phyloP scores from a whole-genome alignment of 2,113 vertebrate genomes.

The Cisticola juncidis region DNA sequence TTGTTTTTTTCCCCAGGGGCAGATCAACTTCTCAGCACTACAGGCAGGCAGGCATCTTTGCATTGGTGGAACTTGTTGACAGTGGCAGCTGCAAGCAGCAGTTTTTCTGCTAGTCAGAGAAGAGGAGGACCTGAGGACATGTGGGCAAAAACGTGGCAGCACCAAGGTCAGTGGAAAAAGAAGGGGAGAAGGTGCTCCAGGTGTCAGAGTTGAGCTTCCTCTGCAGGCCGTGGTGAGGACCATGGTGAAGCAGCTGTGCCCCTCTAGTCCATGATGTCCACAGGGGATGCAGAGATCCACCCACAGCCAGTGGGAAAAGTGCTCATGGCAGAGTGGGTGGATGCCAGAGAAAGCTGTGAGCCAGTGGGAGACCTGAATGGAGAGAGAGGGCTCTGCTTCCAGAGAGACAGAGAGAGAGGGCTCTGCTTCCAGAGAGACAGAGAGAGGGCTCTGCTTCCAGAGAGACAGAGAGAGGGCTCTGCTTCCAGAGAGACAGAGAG shows the following conservation, averaged over 20 bases:
- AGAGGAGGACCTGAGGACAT: neutral
- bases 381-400: neutral
- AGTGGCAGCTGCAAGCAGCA: neutral
- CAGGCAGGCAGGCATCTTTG: too few species aligned
- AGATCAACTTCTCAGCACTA: too few species aligned
- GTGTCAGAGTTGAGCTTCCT: neutral
- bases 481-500: too few species aligned
- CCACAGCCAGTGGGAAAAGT: neutral
- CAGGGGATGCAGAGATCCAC: neutral
- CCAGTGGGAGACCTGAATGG: neutral
- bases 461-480: too few species aligned
- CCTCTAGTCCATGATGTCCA: neutral
- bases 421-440: neutral
- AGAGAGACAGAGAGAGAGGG: too few species aligned
- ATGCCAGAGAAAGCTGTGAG: neutral
- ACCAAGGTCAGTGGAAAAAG: neutral
- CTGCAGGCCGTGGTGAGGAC: neutral
- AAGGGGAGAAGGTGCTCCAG: neutral
- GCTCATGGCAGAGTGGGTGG: accelerated
- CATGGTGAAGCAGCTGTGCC: neutral
- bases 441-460: neutral
- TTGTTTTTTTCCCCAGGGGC: too few species aligned
- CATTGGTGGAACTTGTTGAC: neutral
- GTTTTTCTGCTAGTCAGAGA: neutral
- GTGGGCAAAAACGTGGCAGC: neutral